Percentiles rank a stretch among this genome's conserved stretches.
phyloP scores from a whole-genome alignment of 2,113 vertebrate genomes.

The Hyaena hyaena region DNA sequence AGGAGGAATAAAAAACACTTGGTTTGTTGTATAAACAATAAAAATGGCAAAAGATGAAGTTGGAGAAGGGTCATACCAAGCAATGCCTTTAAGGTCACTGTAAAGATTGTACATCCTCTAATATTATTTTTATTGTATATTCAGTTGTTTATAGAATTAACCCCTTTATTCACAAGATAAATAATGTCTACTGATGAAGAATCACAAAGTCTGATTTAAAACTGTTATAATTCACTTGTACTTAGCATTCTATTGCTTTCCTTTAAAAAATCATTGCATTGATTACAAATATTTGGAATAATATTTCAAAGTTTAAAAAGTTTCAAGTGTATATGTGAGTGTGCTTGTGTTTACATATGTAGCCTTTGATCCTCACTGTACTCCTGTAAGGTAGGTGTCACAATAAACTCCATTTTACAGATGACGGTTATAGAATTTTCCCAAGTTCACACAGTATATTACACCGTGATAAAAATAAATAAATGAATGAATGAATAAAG shows the following conservation, averaged over 20 bases:
- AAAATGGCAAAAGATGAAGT: background rate
- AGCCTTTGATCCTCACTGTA: background rate
- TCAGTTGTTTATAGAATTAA: constrained; percentile 22
- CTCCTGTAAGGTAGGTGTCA: background rate
- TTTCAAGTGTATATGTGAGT: background rate
- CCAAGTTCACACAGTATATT: background rate
- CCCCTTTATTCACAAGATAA: constrained; percentile 34
- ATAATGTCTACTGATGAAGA: constrained; percentile 36
- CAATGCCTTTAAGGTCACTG: background rate
- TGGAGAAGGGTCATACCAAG: background rate
- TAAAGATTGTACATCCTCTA: background rate
- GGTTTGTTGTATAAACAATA: background rate
- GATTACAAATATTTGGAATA: constrained; percentile 23
- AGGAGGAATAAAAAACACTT: constrained; percentile 7
- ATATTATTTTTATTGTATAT: background rate
- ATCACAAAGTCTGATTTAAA: constrained; percentile 41
- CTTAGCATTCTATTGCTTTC: background rate
- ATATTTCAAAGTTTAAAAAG: constrained; percentile 28
- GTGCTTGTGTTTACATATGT: background rate
- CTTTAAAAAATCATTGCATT: background rate
- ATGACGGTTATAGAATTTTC: constrained; percentile 43
- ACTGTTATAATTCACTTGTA: background rate
- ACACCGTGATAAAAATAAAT: background rate
- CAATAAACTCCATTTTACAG: constrained; percentile 49
- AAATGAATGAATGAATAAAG: background rate